These are phyloP conservation scores for Nycticebus coucang DNA, from an alignment of 2,113 vertebrate species.

Conservation along the genomic window DNA sequence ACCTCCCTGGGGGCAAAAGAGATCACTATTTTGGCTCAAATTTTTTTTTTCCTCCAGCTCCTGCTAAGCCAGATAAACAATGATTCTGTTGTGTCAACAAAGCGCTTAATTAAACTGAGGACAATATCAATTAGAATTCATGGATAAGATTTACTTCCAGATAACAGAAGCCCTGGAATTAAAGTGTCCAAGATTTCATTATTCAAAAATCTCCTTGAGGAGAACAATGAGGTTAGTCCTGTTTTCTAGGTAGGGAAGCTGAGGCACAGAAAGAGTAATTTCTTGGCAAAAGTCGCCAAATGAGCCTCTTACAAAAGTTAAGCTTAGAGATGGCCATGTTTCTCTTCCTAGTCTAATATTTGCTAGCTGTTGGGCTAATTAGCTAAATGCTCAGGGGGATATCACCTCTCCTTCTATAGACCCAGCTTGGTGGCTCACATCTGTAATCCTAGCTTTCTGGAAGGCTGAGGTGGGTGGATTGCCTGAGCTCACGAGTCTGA, in stretches of 20 bases:
- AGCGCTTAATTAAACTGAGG: slow-evolving; percentile 70
- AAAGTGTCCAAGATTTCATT: slow-evolving; percentile 18
- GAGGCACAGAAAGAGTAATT: neutral
- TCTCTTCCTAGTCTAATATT: neutral
- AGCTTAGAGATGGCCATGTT: neutral
- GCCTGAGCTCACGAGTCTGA: no score
- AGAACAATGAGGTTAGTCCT: neutral
- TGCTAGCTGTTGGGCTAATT: neutral
- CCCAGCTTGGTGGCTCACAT: no score
- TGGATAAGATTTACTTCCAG: slow-evolving; percentile 52
- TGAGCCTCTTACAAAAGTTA: neutral
- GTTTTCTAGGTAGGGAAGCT: slow-evolving; percentile 40
- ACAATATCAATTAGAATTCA: slow-evolving; percentile 67
- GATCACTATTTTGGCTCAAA: slow-evolving; percentile 64
- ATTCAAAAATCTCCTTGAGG: slow-evolving; percentile 9
- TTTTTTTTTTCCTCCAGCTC: slow-evolving; percentile 54
- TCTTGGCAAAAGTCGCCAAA: neutral
- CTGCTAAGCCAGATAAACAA: slow-evolving; percentile 72
- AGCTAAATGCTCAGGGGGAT: neutral
- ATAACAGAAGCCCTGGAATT: slow-evolving; percentile 11
- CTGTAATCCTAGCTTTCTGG: no score
- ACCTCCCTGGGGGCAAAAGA: slow-evolving; percentile 46
- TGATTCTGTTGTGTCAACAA: slow-evolving; percentile 72
- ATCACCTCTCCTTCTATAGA: neutral
- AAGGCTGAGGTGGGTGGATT: no score